These are phyloP conservation scores for Cataglyphis hispanica DNA, from an alignment of 1,140 invertebrate genomes.

Conservation along the genomic window DNA sequence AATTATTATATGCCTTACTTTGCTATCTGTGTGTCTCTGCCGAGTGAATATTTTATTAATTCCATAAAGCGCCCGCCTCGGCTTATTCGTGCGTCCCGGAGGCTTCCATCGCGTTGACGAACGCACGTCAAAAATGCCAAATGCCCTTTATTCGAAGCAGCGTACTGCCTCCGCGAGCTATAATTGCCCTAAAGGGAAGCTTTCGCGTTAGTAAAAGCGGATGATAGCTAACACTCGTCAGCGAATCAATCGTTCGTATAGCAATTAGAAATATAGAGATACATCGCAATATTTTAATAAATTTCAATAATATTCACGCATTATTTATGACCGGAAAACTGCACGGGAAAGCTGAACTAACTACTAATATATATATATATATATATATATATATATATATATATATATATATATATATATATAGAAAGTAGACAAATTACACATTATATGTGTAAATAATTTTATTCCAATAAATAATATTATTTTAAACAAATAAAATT, in stretches of 20 bases:
- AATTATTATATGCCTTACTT: constrained; percentile 82
- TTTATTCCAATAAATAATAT: not conserved
- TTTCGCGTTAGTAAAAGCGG: constrained; percentile 39
- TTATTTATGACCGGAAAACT: not conserved
- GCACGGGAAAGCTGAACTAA: not conserved
- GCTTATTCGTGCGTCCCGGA: constrained; percentile 20
- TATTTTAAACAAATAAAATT: not conserved
- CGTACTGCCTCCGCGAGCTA: constrained; percentile 39
- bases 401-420: not conserved
- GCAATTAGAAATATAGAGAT: not conserved
- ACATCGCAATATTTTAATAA: constrained; percentile 31
- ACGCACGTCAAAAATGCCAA: constrained; percentile 58
- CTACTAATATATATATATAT: not conserved
- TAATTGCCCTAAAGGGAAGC: constrained; percentile 45
- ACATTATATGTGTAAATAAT: not conserved
- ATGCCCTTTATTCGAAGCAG: constrained; percentile 53
- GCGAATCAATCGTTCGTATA: constrained; percentile 28
- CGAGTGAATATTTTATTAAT: constrained; percentile 83
- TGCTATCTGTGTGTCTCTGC: constrained; percentile 65
- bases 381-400: constrained; percentile 20
- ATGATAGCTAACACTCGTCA: constrained; percentile 38
- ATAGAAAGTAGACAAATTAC: not conserved
- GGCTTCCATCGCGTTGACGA: constrained; percentile 39
- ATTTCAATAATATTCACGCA: not conserved
- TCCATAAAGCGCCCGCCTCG: constrained; percentile 66